Conservation (phyloP, 2,113 vertebrate genomes). For the Cynoglossus semilaevis region DNA sequence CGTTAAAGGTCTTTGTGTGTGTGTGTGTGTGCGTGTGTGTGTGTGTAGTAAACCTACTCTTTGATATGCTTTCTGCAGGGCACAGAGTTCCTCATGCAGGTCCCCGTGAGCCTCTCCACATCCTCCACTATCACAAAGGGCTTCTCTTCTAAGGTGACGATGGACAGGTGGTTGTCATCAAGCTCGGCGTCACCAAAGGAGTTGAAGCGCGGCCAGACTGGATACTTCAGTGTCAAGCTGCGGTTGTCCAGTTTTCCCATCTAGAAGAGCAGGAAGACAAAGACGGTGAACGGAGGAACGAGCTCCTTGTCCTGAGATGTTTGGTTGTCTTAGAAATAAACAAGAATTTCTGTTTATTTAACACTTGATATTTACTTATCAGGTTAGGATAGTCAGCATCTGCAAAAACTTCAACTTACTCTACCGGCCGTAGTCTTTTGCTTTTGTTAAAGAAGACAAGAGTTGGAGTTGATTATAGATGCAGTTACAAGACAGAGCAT, state of each 20-base stretch:
- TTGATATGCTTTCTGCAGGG: constrained; percentile 93
- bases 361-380: constrained; percentile 10
- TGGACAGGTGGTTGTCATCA: constrained; percentile 93
- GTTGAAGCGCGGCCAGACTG: constrained; percentile 95
- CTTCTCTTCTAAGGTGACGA: constrained; percentile 97
- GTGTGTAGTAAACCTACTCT: constrained; percentile 80
- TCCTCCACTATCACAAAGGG: constrained; percentile 98
- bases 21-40: too few relatives aligned
- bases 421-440: constrained; percentile 24
- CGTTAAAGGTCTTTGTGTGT: too few relatives aligned
- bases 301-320: not conserved
- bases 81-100: constrained; percentile 95
- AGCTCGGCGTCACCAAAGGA: constrained; percentile 89
- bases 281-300: not conserved
- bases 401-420: constrained; percentile 3
- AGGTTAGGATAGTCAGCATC: constrained; percentile 16
- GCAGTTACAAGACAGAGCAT: constrained; percentile 18
- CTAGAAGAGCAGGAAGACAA: constrained; percentile 65
- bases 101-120: constrained; percentile 91
- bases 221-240: constrained; percentile 88
- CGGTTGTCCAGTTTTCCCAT: constrained; percentile 96
- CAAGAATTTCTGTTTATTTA: constrained; percentile 2
- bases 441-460: constrained; percentile 30
- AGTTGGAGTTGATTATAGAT: constrained; percentile 30
- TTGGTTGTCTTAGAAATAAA: too few relatives aligned